A percentile compares a stretch with the other conserved stretches of the same genome.
phyloP scores from a whole-genome alignment of 2,888 invertebrate genomes.

The Drosophila mimetica region DNA sequence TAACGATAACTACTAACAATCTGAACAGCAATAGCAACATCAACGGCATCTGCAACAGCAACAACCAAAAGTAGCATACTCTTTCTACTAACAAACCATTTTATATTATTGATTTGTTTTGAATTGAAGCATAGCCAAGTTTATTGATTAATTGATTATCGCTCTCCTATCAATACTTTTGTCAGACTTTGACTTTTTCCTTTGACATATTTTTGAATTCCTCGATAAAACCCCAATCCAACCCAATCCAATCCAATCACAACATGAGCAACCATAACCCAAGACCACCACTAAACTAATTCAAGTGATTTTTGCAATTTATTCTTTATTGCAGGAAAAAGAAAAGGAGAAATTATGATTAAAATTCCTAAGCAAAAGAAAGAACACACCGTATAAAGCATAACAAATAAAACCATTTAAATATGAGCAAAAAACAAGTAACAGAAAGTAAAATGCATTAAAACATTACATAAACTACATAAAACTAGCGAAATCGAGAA shows the following conservation, averaged over 20 bases:
- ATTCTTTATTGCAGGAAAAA: conserved; percentile 83
- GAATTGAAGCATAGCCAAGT: conserved; percentile 36
- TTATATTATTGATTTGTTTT: conserved; percentile 23
- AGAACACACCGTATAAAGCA: conserved; percentile 38
- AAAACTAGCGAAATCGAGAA: conserved; percentile 34
- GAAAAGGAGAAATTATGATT: conserved; percentile 84
- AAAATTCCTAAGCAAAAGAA: conserved; percentile 73
- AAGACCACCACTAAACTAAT: conserved; percentile 33
- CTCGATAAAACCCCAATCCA: conserved; percentile 10
- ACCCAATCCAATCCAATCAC: conserved; percentile 21
- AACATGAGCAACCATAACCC: conserved; percentile 25
- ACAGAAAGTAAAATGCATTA: conserved; percentile 34
- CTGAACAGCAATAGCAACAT: conserved; percentile 42
- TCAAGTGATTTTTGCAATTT: conserved; percentile 57
- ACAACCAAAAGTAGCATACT: conserved; percentile 58
- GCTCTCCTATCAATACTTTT: conserved; percentile 25
- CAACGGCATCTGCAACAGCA: conserved; percentile 49
- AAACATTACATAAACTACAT: conserved; percentile 44
- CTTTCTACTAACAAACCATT: conserved; percentile 54
- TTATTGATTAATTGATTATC: conserved; percentile 49
- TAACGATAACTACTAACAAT: conserved; percentile 34
- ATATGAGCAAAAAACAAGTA: conserved; percentile 40
- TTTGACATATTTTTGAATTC: conserved; percentile 18
- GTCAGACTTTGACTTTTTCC: conserved; percentile 15
- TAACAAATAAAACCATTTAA: conserved; percentile 46